Percentiles rank a stretch among this genome's conserved stretches.
These are phyloP conservation scores for Lutraria rhynchaena DNA, from an alignment of 1,140 invertebrate genomes.

Conservation along the genomic window DNA sequence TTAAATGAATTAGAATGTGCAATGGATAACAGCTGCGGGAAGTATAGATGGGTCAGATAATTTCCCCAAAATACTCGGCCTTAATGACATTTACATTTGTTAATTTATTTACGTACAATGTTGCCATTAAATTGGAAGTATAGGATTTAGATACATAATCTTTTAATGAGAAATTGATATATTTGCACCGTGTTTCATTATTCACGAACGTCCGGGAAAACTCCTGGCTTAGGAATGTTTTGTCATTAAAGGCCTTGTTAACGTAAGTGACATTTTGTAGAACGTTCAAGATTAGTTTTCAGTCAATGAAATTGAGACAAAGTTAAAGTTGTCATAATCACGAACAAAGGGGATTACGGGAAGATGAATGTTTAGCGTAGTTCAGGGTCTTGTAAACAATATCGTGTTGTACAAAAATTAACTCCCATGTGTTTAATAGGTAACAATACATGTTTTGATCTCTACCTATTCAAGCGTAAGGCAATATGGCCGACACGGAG, in stretches of 20 bases:
- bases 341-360: conserved; percentile 23
- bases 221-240: conserved; percentile 4
- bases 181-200: conserved; percentile 20
- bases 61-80: conserved; percentile 12
- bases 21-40: conserved; percentile 32
- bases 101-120: conserved; percentile 36
- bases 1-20: neutral
- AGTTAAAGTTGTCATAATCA: conserved; percentile 47
- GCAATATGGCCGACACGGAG: conserved; percentile 15
- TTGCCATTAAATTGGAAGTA: conserved; percentile 1
- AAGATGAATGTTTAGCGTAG: conserved; percentile 35
- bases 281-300: conserved; percentile 19
- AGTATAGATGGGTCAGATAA: conserved; percentile 7
- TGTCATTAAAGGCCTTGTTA: conserved; percentile 35
- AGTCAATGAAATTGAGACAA: conserved; percentile 52
- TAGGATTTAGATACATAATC: conserved; percentile 15
- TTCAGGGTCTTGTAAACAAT: neutral
- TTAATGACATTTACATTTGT: conserved; percentile 29
- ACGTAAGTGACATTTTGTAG: conserved; percentile 44
- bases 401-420: conserved; percentile 45
- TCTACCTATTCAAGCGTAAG: conserved; percentile 16
- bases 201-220: conserved; percentile 5
- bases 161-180: conserved; percentile 54
- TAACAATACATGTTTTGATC: conserved; percentile 58
- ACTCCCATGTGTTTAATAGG: conserved; percentile 7